Evolutionary conservation across 2,888 invertebrate species (phyloP), one percentile per base, ranked within the genome.

Genomic region (Troglohyphantes excavatus): DNA sequence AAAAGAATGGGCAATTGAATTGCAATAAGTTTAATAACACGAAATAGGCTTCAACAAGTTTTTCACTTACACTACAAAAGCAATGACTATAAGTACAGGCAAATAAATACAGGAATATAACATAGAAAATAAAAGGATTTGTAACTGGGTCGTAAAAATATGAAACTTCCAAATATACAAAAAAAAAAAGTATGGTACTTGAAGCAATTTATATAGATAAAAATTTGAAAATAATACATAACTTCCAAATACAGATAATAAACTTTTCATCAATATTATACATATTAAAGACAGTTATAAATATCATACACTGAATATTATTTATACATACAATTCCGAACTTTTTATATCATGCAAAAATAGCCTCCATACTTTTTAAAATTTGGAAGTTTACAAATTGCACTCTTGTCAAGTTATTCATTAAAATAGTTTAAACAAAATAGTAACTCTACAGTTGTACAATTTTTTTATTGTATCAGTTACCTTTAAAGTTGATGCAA

Each of bases 131-230:
- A 33, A 53, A n/a, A 53, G 17, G 9, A n/a, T 53, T 53, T n/a
- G 26, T 46, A 72, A 39, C 9, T 23, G 39, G 43, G 21, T 43
- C 6, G 43, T 70, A 33, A 39, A 53, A 72, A 27, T 46, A 53
- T 72, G 33, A 72, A 72, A 72, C 43, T 26, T 26, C 23, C 72
- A 72, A 72, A 72, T 72, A 72, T 72, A 72, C 72, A 72, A 13
- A 70, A 70, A 43, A 13, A 43, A 53, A 53, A 70, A 21, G 39
- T 27, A 46, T 13, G 26, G n/a, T 39, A 26, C 11, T 26, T 46
- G 46, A 72, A 72, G 17, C 27, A 26, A 19, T 1, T 72, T 46
- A 27, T 72, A 46, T 53, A 72, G 46, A 72, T 26, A 72, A 26
- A 26, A 46, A 26, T 46, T 23, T 46, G 26, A 72, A 23, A 43